Conservation (phyloP, 2,797 vertebrate species). For the Cirrhinus molitorella region DNA sequence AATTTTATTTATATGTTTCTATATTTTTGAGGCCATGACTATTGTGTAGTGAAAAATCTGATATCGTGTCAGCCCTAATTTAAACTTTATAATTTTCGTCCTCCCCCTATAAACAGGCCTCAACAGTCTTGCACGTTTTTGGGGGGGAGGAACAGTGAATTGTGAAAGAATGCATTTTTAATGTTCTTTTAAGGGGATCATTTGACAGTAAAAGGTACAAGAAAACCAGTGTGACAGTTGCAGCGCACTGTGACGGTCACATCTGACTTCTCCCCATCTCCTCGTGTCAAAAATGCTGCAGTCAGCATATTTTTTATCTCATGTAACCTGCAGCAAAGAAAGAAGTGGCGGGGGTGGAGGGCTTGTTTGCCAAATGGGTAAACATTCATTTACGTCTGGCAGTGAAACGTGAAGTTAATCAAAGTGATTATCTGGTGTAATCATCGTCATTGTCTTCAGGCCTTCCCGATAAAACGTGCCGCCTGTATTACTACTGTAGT, state of each 20-base stretch:
- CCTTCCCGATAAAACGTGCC: conserved; percentile 45
- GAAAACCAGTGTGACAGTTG: conserved; percentile 56
- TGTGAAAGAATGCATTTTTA: not conserved
- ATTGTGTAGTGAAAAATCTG: too few relatives aligned
- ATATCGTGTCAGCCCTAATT: too few relatives aligned
- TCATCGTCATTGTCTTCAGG: conserved; percentile 65
- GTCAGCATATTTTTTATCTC: conserved; percentile 71
- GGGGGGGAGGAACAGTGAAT: not conserved
- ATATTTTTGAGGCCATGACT: too few relatives aligned
- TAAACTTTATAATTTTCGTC: not conserved
- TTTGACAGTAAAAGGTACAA: conserved; percentile 11
- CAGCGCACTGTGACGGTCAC: conserved; percentile 34
- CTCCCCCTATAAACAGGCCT: not conserved
- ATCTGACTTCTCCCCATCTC: conserved; percentile 52
- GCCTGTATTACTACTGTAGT: conserved; percentile 41
- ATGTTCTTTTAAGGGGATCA: not conserved
- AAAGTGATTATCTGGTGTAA: conserved; percentile 76
- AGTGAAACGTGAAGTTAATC: conserved; percentile 79
- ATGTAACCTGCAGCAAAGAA: conserved; percentile 54
- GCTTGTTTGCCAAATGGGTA: conserved; percentile 76
- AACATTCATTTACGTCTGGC: conserved; percentile 80
- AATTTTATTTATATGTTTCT: too few relatives aligned
- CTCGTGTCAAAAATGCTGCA: conserved; percentile 58
- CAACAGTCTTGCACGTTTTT: not conserved
- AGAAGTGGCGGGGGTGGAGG: not conserved